Conservation (phyloP, 2,113 vertebrate genomes). For the Hippocampus guttulatus region DNA sequence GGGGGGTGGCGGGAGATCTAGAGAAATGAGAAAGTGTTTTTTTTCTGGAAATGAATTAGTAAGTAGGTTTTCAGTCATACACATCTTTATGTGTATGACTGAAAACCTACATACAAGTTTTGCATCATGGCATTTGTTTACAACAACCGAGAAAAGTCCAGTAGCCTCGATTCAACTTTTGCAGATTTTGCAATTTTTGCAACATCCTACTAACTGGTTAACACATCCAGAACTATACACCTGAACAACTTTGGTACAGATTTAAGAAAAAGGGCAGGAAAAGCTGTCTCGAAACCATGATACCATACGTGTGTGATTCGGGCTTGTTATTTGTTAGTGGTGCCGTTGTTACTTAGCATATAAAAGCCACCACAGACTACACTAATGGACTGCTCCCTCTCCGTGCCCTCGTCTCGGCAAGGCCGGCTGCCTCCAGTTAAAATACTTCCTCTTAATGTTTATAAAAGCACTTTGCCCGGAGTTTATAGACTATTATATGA, state of each 20-base stretch:
- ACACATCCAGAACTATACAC: neutral
- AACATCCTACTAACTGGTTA: constrained; percentile 2
- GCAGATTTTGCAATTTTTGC: neutral
- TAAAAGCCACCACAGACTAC: constrained; percentile 18
- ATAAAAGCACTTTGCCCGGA: constrained; percentile 61
- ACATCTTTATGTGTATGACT: too few species aligned
- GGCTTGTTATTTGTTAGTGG: constrained; percentile 12
- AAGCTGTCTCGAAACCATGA: constrained; percentile 2
- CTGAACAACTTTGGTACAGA: neutral
- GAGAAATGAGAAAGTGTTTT: too few species aligned
- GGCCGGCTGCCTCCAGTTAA: constrained; percentile 58
- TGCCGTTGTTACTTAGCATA: constrained; percentile 26
- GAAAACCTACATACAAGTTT: too few species aligned
- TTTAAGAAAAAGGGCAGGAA: neutral
- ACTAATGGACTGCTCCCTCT: constrained; percentile 48
- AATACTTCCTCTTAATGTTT: constrained; percentile 68
- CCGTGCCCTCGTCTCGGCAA: constrained; percentile 43
- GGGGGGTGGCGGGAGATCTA: too few species aligned
- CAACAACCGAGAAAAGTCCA: too few species aligned
- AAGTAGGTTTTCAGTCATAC: too few species aligned
- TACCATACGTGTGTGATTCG: neutral
- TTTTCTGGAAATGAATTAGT: too few species aligned
- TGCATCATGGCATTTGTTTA: too few species aligned
- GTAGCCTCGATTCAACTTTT: too few species aligned
- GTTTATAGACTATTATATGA: constrained; percentile 61